Percentiles rank a stretch among this genome's conserved stretches.
phyloP scores from a whole-genome alignment of 2,888 invertebrate species.

The Phaedon cochleariae region DNA sequence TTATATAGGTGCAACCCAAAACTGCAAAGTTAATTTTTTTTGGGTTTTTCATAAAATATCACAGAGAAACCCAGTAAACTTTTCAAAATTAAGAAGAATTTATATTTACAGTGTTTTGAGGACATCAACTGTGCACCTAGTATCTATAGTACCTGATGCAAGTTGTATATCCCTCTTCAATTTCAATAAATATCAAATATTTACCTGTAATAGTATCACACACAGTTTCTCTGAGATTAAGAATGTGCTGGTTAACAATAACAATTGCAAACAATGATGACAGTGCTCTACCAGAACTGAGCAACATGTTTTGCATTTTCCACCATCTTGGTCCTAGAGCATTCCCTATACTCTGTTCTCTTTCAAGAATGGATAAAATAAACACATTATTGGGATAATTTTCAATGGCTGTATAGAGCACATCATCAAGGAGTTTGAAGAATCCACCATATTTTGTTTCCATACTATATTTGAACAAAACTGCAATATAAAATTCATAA shows the following conservation, averaged over 20 bases:
- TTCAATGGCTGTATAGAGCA: conserved; percentile 59
- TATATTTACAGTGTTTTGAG: no score
- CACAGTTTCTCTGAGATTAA: conserved; percentile 51
- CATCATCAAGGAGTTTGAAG: conserved; percentile 60
- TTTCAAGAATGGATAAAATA: conserved; percentile 65
- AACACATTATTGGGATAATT: conserved; percentile 70
- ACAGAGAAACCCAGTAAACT: no score
- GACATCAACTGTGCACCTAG: no score
- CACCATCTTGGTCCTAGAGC: conserved; percentile 64
- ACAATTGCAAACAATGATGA: conserved; percentile 63
- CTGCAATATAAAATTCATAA: conserved; percentile 60
- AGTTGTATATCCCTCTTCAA: no score
- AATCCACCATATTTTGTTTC: conserved; percentile 56
- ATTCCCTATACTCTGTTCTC: conserved; percentile 59
- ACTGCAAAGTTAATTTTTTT: no score
- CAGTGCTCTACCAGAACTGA: conserved; percentile 61
- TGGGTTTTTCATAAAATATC: no score
- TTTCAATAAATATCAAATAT: no score
- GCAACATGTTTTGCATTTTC: conserved; percentile 63
- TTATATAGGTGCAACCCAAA: no score
- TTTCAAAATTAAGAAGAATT: no score
- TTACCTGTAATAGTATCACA: conserved; percentile 57
- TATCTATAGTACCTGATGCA: no score
- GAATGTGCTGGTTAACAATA: conserved; percentile 57
- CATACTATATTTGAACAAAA: conserved; percentile 56